Base-by-base conservation (phyloP, 2,888 invertebrate species). In the Volucella bombylans region DNA sequence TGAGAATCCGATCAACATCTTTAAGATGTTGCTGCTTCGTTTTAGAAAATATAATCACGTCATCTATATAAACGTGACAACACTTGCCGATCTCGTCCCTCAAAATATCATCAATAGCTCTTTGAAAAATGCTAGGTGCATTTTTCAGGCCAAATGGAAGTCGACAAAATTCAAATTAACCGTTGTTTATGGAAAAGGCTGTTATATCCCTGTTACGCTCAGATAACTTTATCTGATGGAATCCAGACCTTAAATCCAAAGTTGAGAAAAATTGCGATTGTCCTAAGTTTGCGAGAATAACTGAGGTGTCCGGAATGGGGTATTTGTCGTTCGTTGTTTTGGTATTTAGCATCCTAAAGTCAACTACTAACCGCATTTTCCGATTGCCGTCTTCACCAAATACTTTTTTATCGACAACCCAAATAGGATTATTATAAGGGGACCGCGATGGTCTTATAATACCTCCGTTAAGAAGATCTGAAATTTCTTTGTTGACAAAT, bases 61-160 rank as follows among this genome's bases (percentile, higher is more conserved):
- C 81, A n/a, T 87, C 86, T 8, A 82, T 69, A 50, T 87, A 86
- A 0, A 86, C 85, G 54, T 86, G 76, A 31, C 81, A 86, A 4
- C 43, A 77, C 67, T 78, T 86, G 6, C 86, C 82, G n/a, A 86
- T 86, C n/a, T 82, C 74, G 15, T 61, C 64, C 3, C 87, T 65
- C 4, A 87, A 52, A 1, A 87, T 80, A 45, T 87, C 87, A 59
- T 87, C 87, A 12, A 86, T 72, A 10, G 76, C 65, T 11, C 82
- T 64, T 52, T 52, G 76, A 9, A 81, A 76, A 15, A 81, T 76
- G 10, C 64, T 64, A 1, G 74, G 74, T 11, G 74, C 59, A 8
- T 73, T 80, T 59, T 80, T 76, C 0, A 76, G 11, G 0, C 76
- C 82, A 2, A 77, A 82, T 0, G 72, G 73, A 38, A 67, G 61